Evolutionary conservation across 2,113 vertebrate genomes (phyloP).

Genomic region (Mirza zaza): DNA sequence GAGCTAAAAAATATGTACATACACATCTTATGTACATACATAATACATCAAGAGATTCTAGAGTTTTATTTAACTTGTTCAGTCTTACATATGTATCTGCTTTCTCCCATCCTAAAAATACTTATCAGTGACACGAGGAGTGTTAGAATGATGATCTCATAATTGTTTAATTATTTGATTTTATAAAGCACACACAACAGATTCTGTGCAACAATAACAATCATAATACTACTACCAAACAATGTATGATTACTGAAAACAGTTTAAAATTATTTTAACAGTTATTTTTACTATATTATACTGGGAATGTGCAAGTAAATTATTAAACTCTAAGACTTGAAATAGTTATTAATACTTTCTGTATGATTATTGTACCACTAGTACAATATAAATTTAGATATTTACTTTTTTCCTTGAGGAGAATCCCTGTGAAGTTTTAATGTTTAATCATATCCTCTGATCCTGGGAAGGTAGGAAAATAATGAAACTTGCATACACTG

Average conservation of each 20-base stretch:
- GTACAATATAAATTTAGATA: slow-evolving; percentile 21
- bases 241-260: not conserved
- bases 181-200: not conserved
- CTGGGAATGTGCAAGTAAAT: not conserved
- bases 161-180: slow-evolving; percentile 7
- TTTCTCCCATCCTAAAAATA: slow-evolving; percentile 14
- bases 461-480: slow-evolving; percentile 26
- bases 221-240: not conserved
- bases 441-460: slow-evolving; percentile 37
- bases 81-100: not conserved
- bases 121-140: not conserved
- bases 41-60: not conserved
- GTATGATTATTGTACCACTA: slow-evolving; percentile 30
- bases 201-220: slow-evolving; percentile 14
- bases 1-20: not conserved
- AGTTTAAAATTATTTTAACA: not conserved
- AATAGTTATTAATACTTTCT: not conserved
- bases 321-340: slow-evolving; percentile 44
- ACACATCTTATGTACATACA: not conserved
- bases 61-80: not conserved
- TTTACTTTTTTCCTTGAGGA: slow-evolving; percentile 48
- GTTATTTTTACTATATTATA: not conserved
- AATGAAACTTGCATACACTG: slow-evolving; percentile 30
- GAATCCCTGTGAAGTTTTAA: slow-evolving; percentile 45
- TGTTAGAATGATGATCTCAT: not conserved